Evolutionary conservation across 2,888 invertebrate genomes (phyloP).

Genomic region (Gasteruption jaculator): DNA sequence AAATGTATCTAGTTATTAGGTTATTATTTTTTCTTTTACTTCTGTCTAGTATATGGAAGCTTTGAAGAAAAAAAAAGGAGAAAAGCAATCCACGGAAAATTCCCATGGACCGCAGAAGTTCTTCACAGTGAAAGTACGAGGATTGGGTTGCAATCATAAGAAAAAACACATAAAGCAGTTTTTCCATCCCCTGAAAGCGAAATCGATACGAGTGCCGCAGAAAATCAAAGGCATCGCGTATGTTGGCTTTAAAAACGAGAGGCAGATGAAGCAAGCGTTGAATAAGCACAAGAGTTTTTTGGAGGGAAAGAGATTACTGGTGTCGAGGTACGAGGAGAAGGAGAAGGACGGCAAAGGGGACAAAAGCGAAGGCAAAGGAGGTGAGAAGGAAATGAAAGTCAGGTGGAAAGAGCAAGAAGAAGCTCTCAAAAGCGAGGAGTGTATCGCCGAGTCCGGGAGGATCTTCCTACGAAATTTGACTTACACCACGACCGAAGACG

Average conservation of each 20-base stretch:
- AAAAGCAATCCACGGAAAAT: constrained; percentile 47
- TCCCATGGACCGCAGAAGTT: constrained; percentile 44
- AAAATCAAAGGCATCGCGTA: constrained; percentile 81
- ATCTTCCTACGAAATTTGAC: constrained; percentile 90
- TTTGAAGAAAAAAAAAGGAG: constrained; percentile 56
- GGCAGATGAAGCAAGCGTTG: constrained; percentile 74
- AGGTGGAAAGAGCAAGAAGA: constrained; percentile 65
- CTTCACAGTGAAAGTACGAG: constrained; percentile 70
- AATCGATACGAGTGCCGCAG: constrained; percentile 73
- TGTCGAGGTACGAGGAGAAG: constrained; percentile 55
- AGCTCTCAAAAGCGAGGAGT: constrained; percentile 66
- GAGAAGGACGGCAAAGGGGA: constrained; percentile 43
- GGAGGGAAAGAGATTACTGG: constrained; percentile 63
- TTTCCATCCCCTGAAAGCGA: constrained; percentile 74
- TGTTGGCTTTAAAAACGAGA: constrained; percentile 84
- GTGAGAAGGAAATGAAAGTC: constrained; percentile 36
- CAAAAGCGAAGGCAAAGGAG: constrained; percentile 21
- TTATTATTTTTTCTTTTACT: constrained; percentile 15
- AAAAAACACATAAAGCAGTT: constrained; percentile 83
- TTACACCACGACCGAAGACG: constrained; percentile 81
- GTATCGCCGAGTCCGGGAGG: constrained; percentile 83
- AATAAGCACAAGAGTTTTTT: constrained; percentile 82
- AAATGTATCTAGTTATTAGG: no score
- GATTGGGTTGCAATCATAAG: constrained; percentile 73
- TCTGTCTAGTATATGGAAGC: constrained; percentile 68